Evolutionary conservation across 2,113 vertebrate species (phyloP).

Genomic region (Odocoileus hemionus): DNA sequence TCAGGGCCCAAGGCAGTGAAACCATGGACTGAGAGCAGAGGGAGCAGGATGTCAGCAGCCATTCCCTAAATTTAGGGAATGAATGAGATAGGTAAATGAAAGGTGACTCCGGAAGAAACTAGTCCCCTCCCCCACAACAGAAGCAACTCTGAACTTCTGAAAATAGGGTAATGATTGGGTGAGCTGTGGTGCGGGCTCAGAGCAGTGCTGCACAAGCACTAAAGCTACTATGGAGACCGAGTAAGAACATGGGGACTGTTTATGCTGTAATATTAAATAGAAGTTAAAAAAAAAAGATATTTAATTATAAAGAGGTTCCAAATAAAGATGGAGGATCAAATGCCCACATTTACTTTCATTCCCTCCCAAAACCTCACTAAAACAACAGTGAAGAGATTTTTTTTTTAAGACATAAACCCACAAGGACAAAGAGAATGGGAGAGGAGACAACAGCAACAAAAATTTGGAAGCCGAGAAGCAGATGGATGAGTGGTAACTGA

Average conservation of each 20-base stretch:
- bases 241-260: slow-evolving; percentile 5
- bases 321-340: slow-evolving; percentile 62
- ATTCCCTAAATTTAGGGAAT: not conserved
- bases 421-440: slow-evolving; percentile 68
- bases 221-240: not conserved
- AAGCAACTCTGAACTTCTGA: not conserved
- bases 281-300: slow-evolving; percentile 31
- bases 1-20: not conserved
- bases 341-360: slow-evolving; percentile 69
- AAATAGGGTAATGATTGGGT: not conserved
- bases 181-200: not conserved
- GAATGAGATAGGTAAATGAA: not conserved
- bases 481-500: slow-evolving; percentile 60
- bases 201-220: not conserved
- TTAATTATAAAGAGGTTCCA: slow-evolving; percentile 63
- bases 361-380: slow-evolving; percentile 71
- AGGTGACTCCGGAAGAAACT: not conserved
- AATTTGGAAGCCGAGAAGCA: slow-evolving; percentile 33
- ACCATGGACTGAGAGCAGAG: not conserved
- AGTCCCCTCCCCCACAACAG: not conserved
- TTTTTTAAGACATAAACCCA: slow-evolving; percentile 63
- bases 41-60: not conserved
- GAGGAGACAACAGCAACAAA: slow-evolving; percentile 70
- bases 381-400: slow-evolving; percentile 65
- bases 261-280: slow-evolving; percentile 40